Evolutionary conservation across 2,888 invertebrate species (phyloP).

Genomic region (Hypsopygia costalis): DNA sequence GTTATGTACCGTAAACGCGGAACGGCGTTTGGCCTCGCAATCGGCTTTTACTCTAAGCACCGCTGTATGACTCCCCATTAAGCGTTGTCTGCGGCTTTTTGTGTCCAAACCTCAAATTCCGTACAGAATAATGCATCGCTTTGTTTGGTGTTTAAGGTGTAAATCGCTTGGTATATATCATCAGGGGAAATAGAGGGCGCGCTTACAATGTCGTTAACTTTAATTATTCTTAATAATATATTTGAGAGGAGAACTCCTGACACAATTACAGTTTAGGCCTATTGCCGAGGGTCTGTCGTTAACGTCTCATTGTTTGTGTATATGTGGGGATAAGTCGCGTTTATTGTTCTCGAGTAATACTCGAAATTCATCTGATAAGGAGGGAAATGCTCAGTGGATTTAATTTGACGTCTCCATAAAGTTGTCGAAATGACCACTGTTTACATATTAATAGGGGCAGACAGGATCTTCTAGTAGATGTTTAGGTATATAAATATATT

Average conservation of each 20-base stretch:
- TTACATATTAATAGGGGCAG: too few relatives aligned
- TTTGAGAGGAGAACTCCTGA: slow-evolving; percentile 14
- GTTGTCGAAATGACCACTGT: background rate
- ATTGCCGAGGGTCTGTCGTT: slow-evolving; percentile 18
- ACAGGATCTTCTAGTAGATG: too few relatives aligned
- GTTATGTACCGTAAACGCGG: slow-evolving; percentile 11
- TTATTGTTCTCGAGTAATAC: slow-evolving; percentile 7
- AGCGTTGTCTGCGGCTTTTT: slow-evolving; percentile 42
- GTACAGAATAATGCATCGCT: slow-evolving; percentile 42
- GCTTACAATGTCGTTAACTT: slow-evolving; percentile 28
- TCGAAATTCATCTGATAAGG: background rate
- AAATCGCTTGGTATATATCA: slow-evolving; percentile 41
- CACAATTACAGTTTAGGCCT: slow-evolving; percentile 18
- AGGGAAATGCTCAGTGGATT: background rate
- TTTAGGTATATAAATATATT: too few relatives aligned
- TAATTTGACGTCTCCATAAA: background rate
- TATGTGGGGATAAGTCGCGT: slow-evolving; percentile 8
- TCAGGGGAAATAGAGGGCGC: slow-evolving; percentile 13
- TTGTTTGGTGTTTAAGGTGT: slow-evolving; percentile 40
- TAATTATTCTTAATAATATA: slow-evolving; percentile 24
- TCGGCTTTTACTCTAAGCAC: slow-evolving; percentile 45
- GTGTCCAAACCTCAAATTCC: slow-evolving; percentile 39
- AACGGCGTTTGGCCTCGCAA: slow-evolving; percentile 30
- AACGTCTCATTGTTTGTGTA: slow-evolving; percentile 20
- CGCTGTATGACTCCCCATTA: slow-evolving; percentile 46